Base-by-base conservation (phyloP, 2,113 vertebrate genomes). In the Phrynosoma platyrhinos region DNA sequence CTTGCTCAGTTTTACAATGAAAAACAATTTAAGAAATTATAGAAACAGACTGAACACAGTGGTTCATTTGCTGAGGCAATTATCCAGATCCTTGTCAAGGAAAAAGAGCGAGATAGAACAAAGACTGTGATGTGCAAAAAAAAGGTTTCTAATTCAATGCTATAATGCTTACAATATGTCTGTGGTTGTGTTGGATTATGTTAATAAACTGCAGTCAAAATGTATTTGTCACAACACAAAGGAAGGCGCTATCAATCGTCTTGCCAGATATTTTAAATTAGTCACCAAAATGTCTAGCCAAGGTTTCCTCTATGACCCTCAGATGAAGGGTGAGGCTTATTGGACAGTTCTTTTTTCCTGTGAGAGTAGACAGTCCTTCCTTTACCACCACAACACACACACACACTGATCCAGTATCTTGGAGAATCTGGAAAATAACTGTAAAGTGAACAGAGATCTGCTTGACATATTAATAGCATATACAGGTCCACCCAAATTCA, bases 1-100 rank as follows among this genome's bases (percentile, higher is more conserved):
- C 93, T 95, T 94, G 93, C 94, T 96, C 96, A 95, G 95, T 95
- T 97, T 96, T 95, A 94, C 92, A 95, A 96, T 92, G 95, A 93
- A 97, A 97, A 97, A 97, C 95, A 98, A 96, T 97, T 97, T 97
- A 95, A 95, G 92, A 96, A 96, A 97, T 97, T 96, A 97, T 72
- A 95, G 96, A 96, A 97, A 97, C 95, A 97, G 95, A 95, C 94
- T 95, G 96, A 97, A 97, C 91, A 96, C 90, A 96, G 95, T 94
- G 96, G 95, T 97, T 97, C 96, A 96, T 97, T 97, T 97, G 96
- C 94, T 96, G 95, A 96, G 95, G 96, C 96, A 97, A 97, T 97
- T 97, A 97, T 96, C 96, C 96, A 97, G 93, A 97, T 97, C 95
- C 94, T 96, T 97, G 96, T 97, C 96, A 96, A 96, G 47, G 42